Conservation (phyloP, 2,113 vertebrate species). For the Amphilophus citrinellus region DNA sequence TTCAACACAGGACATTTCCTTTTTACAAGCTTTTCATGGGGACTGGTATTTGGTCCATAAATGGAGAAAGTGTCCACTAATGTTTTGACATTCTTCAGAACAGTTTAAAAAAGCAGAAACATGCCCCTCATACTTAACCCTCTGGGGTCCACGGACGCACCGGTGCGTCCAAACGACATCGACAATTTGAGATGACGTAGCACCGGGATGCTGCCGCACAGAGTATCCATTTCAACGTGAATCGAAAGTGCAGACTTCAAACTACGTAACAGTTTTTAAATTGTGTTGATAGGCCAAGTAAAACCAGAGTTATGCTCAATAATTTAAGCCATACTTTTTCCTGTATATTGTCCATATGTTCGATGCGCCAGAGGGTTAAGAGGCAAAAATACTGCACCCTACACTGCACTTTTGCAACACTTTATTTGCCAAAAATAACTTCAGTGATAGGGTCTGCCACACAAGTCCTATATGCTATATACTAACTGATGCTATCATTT, state of each 20-base stretch:
- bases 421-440: neutral
- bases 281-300: too few relatives aligned
- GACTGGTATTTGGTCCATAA: neutral
- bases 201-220: too few relatives aligned
- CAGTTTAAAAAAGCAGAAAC: neutral
- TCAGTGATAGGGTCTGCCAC: neutral
- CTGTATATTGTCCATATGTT: too few relatives aligned
- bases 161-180: too few relatives aligned
- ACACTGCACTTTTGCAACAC: neutral
- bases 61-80: constrained; percentile 2
- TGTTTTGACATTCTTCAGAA: neutral
- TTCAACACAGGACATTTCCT: neutral
- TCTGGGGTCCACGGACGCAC: too few relatives aligned
- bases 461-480: neutral
- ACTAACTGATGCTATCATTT: neutral
- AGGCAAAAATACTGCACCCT: neutral
- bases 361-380: too few relatives aligned
- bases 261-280: too few relatives aligned
- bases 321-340: too few relatives aligned
- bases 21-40: neutral
- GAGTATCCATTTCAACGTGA: too few relatives aligned
- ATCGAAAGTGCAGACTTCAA: too few relatives aligned
- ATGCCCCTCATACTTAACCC: neutral
- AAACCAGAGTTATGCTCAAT: too few relatives aligned
- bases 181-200: too few relatives aligned